Conservation (phyloP, 2,888 invertebrate species). For the Eupsilia transversa region DNA sequence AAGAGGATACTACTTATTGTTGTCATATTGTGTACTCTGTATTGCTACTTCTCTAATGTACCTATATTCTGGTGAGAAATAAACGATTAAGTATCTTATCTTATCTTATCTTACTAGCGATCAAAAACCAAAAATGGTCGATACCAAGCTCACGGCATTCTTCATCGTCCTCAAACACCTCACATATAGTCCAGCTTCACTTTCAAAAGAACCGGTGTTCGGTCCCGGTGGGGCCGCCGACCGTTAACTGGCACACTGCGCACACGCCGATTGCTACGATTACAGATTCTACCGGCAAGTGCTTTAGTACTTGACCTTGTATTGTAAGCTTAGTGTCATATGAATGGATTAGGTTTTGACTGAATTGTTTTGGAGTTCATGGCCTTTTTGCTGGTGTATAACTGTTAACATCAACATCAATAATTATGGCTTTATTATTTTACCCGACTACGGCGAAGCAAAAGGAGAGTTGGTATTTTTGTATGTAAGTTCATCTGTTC, state of each 20-base stretch:
- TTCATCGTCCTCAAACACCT: slow-evolving; percentile 21
- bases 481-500: too few relatives aligned
- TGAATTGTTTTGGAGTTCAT: neutral
- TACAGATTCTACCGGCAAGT: slow-evolving; percentile 42
- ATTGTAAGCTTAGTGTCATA: neutral
- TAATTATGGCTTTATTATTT: neutral
- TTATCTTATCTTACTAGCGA: neutral
- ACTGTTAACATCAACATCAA: neutral
- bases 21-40: too few relatives aligned
- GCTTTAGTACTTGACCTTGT: slow-evolving; percentile 47
- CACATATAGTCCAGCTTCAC: slow-evolving; percentile 50
- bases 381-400: neutral
- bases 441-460: too few relatives aligned
- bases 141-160: slow-evolving; percentile 18
- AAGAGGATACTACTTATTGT: too few relatives aligned
- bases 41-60: too few relatives aligned
- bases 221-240: slow-evolving; percentile 65
- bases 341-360: slow-evolving; percentile 13
- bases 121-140: neutral
- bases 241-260: slow-evolving; percentile 71
- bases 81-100: too few relatives aligned
- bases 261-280: slow-evolving; percentile 38
- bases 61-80: too few relatives aligned
- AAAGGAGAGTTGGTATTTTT: too few relatives aligned
- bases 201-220: slow-evolving; percentile 66